Base-by-base conservation (phyloP, 2,113 vertebrate species). In the Clarias gariepinus region DNA sequence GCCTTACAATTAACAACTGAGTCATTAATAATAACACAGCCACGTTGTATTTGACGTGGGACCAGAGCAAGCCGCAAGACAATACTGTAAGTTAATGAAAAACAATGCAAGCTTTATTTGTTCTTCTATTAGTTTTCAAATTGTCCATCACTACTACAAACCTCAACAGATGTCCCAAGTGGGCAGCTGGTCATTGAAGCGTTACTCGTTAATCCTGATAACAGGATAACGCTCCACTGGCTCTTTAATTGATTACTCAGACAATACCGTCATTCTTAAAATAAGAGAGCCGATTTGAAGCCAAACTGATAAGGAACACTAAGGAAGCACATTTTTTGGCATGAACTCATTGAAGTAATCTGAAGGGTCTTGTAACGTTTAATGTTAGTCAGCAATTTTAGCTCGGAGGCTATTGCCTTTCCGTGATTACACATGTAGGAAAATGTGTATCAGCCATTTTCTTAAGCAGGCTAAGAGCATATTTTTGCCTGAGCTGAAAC, bases 151-250 rank as follows among this genome's bases (percentile, higher is more conserved):
- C 74, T 28, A 1, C 12, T 21, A 4, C 36, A 84, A n/a, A 30
- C 52, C 30, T 23, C 68, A 8, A 33, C 25, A 83, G 47, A 55
- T 57, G 30, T 58, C 12, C 30, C 52, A 25, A 33, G 9, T 73
- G 66, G 68, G 10, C 82, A 84, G 19, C 68, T 84, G 82, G 66
- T 41, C 68, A 15, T n/a, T 19, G 30, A 21, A n/a, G 28, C 55
- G 33, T 71, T 69, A 71, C 53, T 84, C 28, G 57, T 74, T 79
- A 55, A 30, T 79, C 73, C 68, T 69, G 60, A 82, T 52, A 85
- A 89, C 41, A 78, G 71, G 63, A 78, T 89, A 85, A 85, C 18
- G 64, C 52, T 47, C 12, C 60, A 30, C 53, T 58, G 85, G 55
- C 58, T 85, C 64, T 68, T 28, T 25, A 53, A 69, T 57, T 79